A percentile compares a stretch with the other conserved stretches of the same genome.
Conservation (phyloP, 2,888 invertebrate species). For the Drosophila conformis region DNA sequence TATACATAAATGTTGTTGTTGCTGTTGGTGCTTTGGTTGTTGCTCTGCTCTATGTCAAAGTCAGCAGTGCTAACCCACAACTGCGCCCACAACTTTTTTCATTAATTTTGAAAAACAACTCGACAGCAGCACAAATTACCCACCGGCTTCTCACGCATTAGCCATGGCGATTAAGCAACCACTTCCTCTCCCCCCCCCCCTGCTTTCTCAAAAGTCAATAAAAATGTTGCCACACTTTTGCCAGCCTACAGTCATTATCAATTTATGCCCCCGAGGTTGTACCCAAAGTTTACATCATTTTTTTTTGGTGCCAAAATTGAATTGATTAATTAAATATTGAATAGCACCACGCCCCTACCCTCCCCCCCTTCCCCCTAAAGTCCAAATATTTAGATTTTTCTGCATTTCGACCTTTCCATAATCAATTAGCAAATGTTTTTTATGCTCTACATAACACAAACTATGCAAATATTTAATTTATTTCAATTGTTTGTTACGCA, state of each 20-base stretch:
- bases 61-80: constrained; percentile 38
- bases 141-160: constrained; percentile 49
- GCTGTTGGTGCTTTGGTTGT: background rate
- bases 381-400: constrained; percentile 3
- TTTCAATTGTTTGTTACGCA: background rate
- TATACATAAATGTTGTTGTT: constrained; percentile 62
- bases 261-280: constrained; percentile 56
- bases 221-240: constrained; percentile 62
- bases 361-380: background rate
- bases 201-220: constrained; percentile 42
- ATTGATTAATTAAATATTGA: constrained; percentile 71
- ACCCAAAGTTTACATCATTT: constrained; percentile 44
- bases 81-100: constrained; percentile 73
- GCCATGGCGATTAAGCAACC: constrained; percentile 62
- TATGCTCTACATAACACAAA: background rate
- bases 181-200: background rate
- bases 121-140: constrained; percentile 26
- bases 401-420: constrained; percentile 1
- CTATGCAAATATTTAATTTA: background rate
- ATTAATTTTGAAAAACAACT: constrained; percentile 63
- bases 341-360: too few species aligned
- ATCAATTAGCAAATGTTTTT: background rate
- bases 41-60: constrained; percentile 41
- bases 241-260: constrained; percentile 62
- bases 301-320: constrained; percentile 65